Base-by-base conservation (phyloP, 2,113 vertebrate species). In the Petromus typicus region DNA sequence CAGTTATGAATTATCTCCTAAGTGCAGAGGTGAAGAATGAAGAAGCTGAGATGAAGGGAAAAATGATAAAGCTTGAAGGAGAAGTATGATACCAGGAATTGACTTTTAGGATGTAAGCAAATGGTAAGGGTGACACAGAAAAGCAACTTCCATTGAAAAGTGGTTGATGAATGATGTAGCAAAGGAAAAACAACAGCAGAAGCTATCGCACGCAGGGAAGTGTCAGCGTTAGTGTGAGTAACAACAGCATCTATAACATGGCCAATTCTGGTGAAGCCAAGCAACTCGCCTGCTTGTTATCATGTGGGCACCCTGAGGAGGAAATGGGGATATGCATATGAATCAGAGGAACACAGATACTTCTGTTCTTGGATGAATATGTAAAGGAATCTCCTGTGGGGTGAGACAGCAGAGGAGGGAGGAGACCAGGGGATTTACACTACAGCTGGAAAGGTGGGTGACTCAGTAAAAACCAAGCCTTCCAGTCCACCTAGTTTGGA, bases 11-110 rank as follows among this genome's bases (percentile, higher is more conserved):
- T 66, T 61, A 43, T 7, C 11, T 45, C 23, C n/a, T 25, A 43
- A n/a, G 17, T 2, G 0, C 12, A 30, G 3, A 34, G n/a, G 2
- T 34, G 67, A 3, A 43, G 54, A 54, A 22, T 27, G 34, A 18
- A 40, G 2, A 40, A 43, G 8, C 23, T 14, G 7, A 51, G n/a
- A 84, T 54, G n/a, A 76, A 51, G 57, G 34, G 16, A 79, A 14
- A 86, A 7, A 3, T 51, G 71, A 78, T 40, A 80, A 25, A 61
- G 32, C 11, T 30, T 69, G 51, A 86, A 71, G 51, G 6, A 7
- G 63, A 93, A n/a, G 3, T 67, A 43, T 67, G 17, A 45, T 45
- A 23, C 82, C 61, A 67, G 61, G 54, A 69, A 80, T 17, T 48
- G 45, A 69, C 37, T 80, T 48, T 57, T 7, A 69, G 63, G 40